Evolutionary conservation across 1,140 invertebrate species (phyloP), one percentile per base, ranked within the genome.

Genomic region (Pseudomyrmex pallidus): DNA sequence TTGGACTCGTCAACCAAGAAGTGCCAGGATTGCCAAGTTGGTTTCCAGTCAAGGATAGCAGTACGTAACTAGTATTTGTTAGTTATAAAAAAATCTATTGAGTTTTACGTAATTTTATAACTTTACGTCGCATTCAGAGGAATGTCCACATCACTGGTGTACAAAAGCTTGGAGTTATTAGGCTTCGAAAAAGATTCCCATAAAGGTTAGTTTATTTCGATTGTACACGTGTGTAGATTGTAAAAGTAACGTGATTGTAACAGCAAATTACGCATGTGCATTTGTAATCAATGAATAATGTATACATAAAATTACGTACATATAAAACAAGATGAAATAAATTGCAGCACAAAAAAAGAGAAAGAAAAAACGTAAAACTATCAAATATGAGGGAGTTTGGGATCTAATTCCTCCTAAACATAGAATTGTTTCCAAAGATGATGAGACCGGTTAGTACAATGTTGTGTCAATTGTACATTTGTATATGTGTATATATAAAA

Each of bases 141-240:
- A 85, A 94, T 94, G 93, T 92, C 93, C 77, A 90, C 90, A 56
- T 90, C 90, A 13, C 90, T 94, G 25, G 89, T 93, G 56, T 87
- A 87, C 20, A 90, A 93, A 85, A 93, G 92, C 76, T 88, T 94
- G 64, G 91, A 93, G 44, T 83, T 93, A 57, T 74, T 92, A 7
- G 87, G 86, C 2, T 91, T 88, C 17, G 87, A 92, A 20, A 83
- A 87, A 59, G 57, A 78, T 82, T 22, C 84, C 20, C 88, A 85
- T 54, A 70, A 84, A 87, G 91, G 91, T 92, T 82, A 73, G 70
- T 50, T 66, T 74, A 22, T 22, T 50, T 12, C 17, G n/a, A 50
- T 1, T 22, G 1, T 2, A 8, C 17, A 70, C 54, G 25, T 48
- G 57, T 50, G 10, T 35, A 56, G 35, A 12, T 66, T 68, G 13